Conservation (phyloP, 1,140 invertebrate genomes). For the Lethocerus indicus region DNA sequence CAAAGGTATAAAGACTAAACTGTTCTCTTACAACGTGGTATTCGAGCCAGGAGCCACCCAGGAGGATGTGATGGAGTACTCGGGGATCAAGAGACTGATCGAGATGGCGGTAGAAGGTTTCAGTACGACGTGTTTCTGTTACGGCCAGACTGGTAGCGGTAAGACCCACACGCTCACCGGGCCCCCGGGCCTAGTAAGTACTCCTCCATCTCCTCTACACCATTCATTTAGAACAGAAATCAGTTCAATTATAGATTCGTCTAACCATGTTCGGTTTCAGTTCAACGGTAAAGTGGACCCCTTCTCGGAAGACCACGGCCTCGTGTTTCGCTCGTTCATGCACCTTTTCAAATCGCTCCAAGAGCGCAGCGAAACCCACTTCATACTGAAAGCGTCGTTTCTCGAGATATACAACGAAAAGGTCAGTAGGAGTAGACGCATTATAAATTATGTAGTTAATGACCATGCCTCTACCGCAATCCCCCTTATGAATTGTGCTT, state of each 20-base stretch:
- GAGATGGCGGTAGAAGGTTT: slow-evolving; percentile 89
- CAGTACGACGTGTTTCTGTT: slow-evolving; percentile 85
- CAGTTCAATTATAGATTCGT: neutral
- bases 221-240: neutral
- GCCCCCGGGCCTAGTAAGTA: slow-evolving; percentile 61
- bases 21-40: slow-evolving; percentile 75
- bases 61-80: slow-evolving; percentile 37
- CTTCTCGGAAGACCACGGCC: slow-evolving; percentile 53
- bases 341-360: slow-evolving; percentile 73
- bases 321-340: slow-evolving; percentile 77
- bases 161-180: slow-evolving; percentile 93
- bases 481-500: too few relatives aligned
- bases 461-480: too few relatives aligned
- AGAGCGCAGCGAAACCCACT: slow-evolving; percentile 54
- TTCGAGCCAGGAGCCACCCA: slow-evolving; percentile 77
- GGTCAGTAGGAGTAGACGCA: slow-evolving; percentile 30
- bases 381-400: slow-evolving; percentile 83
- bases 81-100: slow-evolving; percentile 63
- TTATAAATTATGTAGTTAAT: too few relatives aligned
- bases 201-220: too few relatives aligned
- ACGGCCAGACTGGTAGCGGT: slow-evolving; percentile 92
- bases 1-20: slow-evolving; percentile 45
- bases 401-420: slow-evolving; percentile 94
- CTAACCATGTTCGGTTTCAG: slow-evolving; percentile 29
- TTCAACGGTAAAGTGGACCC: slow-evolving; percentile 37